phyloP scores from a whole-genome alignment of 2,888 invertebrate genomes.

The Candidula unifasciata region DNA sequence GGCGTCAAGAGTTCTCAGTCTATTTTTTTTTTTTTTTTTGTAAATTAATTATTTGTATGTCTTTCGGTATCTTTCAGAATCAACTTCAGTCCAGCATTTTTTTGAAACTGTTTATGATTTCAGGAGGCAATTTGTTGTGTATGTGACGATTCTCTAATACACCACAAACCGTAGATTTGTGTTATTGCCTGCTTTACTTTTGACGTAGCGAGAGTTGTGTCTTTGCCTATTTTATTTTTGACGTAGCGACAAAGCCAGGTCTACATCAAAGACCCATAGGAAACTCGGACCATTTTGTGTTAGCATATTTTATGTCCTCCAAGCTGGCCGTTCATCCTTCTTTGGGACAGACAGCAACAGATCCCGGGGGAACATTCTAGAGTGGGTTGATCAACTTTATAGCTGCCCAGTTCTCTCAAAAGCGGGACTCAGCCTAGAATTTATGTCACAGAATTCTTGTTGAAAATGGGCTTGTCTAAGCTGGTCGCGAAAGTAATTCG shows the following conservation, averaged over 20 bases:
- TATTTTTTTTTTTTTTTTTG: no score
- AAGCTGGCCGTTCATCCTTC: constrained; percentile 28
- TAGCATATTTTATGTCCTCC: constrained; percentile 19
- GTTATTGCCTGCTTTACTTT: no score
- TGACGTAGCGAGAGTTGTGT: no score
- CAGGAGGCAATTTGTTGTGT: no score
- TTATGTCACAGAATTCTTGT: not conserved
- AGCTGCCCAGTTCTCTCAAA: not conserved
- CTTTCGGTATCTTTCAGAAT: no score
- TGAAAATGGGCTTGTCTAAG: constrained; percentile 29
- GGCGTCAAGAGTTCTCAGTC: no score
- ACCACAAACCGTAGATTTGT: no score
- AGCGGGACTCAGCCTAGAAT: not conserved
- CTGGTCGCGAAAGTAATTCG: constrained; percentile 4
- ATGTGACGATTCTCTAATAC: no score
- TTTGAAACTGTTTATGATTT: no score
- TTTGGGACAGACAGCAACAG: constrained; percentile 26
- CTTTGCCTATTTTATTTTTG: no score
- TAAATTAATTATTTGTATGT: no score
- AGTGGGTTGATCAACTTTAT: constrained; percentile 35
- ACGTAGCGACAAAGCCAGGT: not conserved
- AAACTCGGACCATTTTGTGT: not conserved
- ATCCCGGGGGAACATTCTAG: not conserved
- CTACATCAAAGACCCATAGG: constrained; percentile 1
- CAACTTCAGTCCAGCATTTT: no score